Percentiles rank a stretch among this genome's conserved stretches.
These are phyloP conservation scores for Steinernema carpocapsae DNA, from an alignment of 2,888 invertebrate species.

Conservation along the genomic window DNA sequence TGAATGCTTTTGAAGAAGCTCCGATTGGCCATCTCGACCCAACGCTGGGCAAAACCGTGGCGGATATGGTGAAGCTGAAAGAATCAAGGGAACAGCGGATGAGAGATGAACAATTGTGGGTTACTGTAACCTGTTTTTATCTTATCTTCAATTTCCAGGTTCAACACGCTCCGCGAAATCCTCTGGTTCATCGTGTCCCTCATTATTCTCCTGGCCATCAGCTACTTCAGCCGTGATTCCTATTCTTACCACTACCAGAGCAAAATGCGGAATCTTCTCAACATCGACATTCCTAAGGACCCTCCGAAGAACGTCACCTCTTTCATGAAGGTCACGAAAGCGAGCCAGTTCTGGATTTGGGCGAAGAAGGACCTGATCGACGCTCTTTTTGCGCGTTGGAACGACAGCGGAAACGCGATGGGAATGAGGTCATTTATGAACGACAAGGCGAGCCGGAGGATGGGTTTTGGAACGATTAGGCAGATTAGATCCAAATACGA, in stretches of 20 bases:
- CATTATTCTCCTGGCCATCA: slow-evolving; percentile 51
- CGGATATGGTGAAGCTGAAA: slow-evolving; percentile 46
- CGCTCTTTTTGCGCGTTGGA: slow-evolving; percentile 71
- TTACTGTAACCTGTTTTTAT: neutral
- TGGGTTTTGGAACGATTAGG: slow-evolving; percentile 73
- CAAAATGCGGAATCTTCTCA: slow-evolving; percentile 34
- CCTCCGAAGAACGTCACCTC: slow-evolving; percentile 37
- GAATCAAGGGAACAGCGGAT: slow-evolving; percentile 48
- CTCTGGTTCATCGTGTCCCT: slow-evolving; percentile 49
- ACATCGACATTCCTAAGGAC: neutral
- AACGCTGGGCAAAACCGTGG: slow-evolving; percentile 45
- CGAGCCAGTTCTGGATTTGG: slow-evolving; percentile 54
- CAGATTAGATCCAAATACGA: slow-evolving; percentile 70
- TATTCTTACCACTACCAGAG: slow-evolving; percentile 51
- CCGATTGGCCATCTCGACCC: slow-evolving; percentile 40
- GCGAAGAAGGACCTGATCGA: slow-evolving; percentile 43
- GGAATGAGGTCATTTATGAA: slow-evolving; percentile 72
- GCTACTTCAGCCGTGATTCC: slow-evolving; percentile 51
- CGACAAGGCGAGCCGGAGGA: slow-evolving; percentile 71
- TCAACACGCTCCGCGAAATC: slow-evolving; percentile 51
- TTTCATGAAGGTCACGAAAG: slow-evolving; percentile 48
- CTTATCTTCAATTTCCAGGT: slow-evolving; percentile 28
- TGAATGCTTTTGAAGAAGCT: slow-evolving; percentile 5
- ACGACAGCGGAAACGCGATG: slow-evolving; percentile 72
- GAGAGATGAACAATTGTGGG: slow-evolving; percentile 46